Percentiles rank a stretch among this genome's conserved stretches.
phyloP scores from a whole-genome alignment of 2,113 vertebrate genomes.

The Mixornis gularis region DNA sequence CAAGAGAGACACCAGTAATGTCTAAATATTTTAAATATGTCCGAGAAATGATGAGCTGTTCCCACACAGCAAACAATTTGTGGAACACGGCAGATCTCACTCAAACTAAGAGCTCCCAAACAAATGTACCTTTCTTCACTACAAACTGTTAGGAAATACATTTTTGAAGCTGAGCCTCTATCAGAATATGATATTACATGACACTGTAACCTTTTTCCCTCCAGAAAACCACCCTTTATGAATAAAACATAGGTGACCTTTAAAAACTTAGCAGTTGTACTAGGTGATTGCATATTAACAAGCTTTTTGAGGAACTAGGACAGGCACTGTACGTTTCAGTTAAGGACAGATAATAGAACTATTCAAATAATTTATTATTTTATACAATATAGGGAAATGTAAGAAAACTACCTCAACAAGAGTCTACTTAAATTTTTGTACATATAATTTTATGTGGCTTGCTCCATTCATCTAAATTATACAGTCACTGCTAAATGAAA shows the following conservation, averaged over 20 bases:
- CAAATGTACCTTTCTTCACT: conserved; percentile 26
- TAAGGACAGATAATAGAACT: conserved; percentile 79
- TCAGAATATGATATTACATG: conserved; percentile 84
- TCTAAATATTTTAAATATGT: not conserved
- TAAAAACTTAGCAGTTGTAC: conserved; percentile 85
- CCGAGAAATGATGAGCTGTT: not conserved
- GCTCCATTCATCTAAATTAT: conserved; percentile 45
- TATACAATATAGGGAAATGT: conserved; percentile 64
- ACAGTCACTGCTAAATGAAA: conserved; percentile 27
- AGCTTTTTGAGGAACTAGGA: conserved; percentile 83
- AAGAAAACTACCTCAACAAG: conserved; percentile 70
- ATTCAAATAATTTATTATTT: conserved; percentile 80
- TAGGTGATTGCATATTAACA: conserved; percentile 87
- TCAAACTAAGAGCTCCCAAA: conserved; percentile 1
- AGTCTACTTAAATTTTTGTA: conserved; percentile 62
- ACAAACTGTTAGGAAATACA: conserved; percentile 61
- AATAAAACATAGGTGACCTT: conserved; percentile 86
- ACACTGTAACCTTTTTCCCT: conserved; percentile 81
- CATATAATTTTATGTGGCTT: conserved; percentile 41
- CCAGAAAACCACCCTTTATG: conserved; percentile 85
- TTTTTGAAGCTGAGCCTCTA: conserved; percentile 71
- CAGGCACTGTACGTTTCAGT: conserved; percentile 78
- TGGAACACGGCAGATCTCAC: not conserved
- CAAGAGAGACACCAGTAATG: not conserved
- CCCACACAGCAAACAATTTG: not conserved